Conservation (phyloP, 2,888 invertebrate genomes). For the Caenorhabditis sp. region DNA sequence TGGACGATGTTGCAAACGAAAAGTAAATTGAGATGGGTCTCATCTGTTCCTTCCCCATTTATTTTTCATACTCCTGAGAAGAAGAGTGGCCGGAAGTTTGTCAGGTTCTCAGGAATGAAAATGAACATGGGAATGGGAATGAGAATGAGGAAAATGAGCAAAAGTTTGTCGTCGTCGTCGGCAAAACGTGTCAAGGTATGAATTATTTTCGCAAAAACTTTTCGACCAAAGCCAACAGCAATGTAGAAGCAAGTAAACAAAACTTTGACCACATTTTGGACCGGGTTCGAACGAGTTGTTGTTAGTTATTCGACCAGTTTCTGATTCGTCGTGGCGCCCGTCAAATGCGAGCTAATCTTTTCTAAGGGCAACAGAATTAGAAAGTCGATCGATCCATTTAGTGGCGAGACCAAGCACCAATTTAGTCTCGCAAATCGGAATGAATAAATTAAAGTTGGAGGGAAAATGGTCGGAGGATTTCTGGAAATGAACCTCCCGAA, state of each 20-base stretch:
- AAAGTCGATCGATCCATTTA: not conserved
- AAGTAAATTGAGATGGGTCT: slow-evolving; percentile 34
- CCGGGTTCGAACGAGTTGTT: slow-evolving; percentile 6
- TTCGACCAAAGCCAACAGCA: no score
- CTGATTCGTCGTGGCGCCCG: slow-evolving; percentile 1
- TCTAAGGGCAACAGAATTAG: slow-evolving; percentile 24
- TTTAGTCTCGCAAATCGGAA: not conserved
- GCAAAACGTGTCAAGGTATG: slow-evolving; percentile 31
- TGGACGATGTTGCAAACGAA: slow-evolving; percentile 21
- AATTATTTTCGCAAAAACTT: slow-evolving; percentile 33
- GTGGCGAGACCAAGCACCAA: not conserved
- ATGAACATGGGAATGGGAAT: no score
- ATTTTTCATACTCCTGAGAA: slow-evolving; percentile 52
- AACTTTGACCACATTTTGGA: slow-evolving; percentile 15
- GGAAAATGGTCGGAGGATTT: no score
- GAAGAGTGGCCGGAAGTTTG: slow-evolving; percentile 23
- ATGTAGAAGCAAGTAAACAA: no score
- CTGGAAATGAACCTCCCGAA: no score
- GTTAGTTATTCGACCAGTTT: slow-evolving; percentile 51
- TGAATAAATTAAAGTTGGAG: not conserved
- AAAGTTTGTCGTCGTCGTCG: slow-evolving; percentile 33
- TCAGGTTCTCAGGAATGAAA: slow-evolving; percentile 1
- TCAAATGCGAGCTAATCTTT: slow-evolving; percentile 32
- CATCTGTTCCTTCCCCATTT: slow-evolving; percentile 47
- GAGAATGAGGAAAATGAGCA: slow-evolving; percentile 23